Evolutionary conservation across 2,888 invertebrate species (phyloP), one percentile per base, ranked within the genome.

Genomic region (Synanthedon myopaeformis): DNA sequence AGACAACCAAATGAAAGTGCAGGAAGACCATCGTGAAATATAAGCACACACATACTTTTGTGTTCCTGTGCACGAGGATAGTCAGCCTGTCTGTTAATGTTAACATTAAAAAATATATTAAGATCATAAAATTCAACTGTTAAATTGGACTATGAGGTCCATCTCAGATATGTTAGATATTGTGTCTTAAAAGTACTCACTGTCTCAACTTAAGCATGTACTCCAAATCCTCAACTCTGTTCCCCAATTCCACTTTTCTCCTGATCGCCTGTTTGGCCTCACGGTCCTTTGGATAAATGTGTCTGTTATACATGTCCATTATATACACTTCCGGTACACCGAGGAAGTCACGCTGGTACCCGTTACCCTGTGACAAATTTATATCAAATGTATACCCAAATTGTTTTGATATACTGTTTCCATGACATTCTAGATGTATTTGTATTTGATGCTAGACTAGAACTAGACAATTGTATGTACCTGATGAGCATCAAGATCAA

Each of bases 401-500:
- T 50, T 19, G 14, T n/a, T 50, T 42, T 45, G 45, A 13, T n/a
- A n/a, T n/a, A n/a, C n/a, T n/a, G n/a, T n/a, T n/a, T n/a, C n/a
- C n/a, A 42, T 42, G 13, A 42, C n/a, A n/a, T 12, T n/a, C 45
- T 49, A 23, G 23, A 4, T 23, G 4, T 23, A 23, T 23, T 23
- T 23, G 23, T 23, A 23, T 4, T 23, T 23, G 4, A 23, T 23
- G 19, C 19, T 19, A 19, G n/a, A 19, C 19, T 28, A 28, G n/a
- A 28, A 28, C 28, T 28, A 35, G 35, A 35, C 35, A 35, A 35
- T 2, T 51, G 49, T 48, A 56, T 51, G 57, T 64, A 93, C 94
- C 90, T 97, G 96, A 82, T 97, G 97, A 3, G 96, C 96, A 82
- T 97, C 96, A 69, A 97, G 86, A 77, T 97, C 97, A 6, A 97